Evolutionary conservation across 2,113 vertebrate species (phyloP), one percentile per base, ranked within the genome.

Genomic region (Seriola dumerili): DNA sequence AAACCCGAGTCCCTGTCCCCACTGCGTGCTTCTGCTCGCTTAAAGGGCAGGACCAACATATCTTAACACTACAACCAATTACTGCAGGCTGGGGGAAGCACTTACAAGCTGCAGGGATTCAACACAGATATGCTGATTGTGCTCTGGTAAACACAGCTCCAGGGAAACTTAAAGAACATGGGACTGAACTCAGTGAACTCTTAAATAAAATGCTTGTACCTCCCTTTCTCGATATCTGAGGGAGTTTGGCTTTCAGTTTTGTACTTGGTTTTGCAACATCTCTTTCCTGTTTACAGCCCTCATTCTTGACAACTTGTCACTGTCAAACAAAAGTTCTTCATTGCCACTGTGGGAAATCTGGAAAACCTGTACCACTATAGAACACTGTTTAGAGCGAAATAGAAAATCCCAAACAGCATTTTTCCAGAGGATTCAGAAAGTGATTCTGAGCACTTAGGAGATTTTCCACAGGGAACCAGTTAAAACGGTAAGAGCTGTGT

Each of bases 1-100:
- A 66, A 79, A 42, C 16, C 78, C 17, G 34, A 23, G 8, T 25
- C 12, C 3, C 12, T 52, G 67, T 66, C 67, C 61, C 81, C 23
- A 42, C 11, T 50, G 58, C 14, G 34, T 50, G 40, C 36, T 34
- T 54, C 69, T 46, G 21, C 50, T 38, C 34, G 19, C 11, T 70
- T 34, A 57, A 80, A 85, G 16, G 29, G 64, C 42, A 40, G 9
- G 10, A 77, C 17, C 8, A n/a, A 25, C 72, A 54, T n/a, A 63
- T 36, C 7, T n/a, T 58, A 74, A 85, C 50, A 54, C 42, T 68
- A 46, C 5, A 44, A 48, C n/a, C 29, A 61, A 83, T 72, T 66
- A 40, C 16, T 1, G 16, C 42, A 57, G 21, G 1, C 29, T 1
- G 16, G n/a, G 5, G 1, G 40, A 67, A 59, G 63, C 61, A 58